phyloP scores from a whole-genome alignment of 1,140 invertebrate species.

The Pachypsylla venusta region DNA sequence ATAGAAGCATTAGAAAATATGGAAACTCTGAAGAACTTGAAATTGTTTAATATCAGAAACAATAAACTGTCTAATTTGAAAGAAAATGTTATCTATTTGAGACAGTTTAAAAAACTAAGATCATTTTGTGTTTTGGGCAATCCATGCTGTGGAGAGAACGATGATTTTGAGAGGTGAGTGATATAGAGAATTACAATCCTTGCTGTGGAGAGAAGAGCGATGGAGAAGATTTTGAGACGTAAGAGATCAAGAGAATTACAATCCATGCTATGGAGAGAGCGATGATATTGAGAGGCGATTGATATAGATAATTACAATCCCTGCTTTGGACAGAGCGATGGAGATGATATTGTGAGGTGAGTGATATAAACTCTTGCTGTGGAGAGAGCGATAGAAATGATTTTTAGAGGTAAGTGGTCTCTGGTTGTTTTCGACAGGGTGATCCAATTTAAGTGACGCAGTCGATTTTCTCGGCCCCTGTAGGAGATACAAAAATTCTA shows the following conservation, averaged over 20 bases:
- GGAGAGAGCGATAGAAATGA: neutral
- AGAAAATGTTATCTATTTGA: neutral
- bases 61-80: neutral
- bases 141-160: neutral
- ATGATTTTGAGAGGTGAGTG: neutral
- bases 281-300: neutral
- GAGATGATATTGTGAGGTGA: too few species aligned
- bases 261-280: neutral
- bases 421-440: too few species aligned
- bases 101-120: neutral
- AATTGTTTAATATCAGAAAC: constrained; percentile 1
- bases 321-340: too few species aligned
- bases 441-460: too few species aligned
- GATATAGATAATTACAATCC: too few species aligned
- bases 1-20: neutral
- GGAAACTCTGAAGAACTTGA: neutral
- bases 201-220: too few species aligned
- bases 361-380: neutral
- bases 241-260: too few species aligned
- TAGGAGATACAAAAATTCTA: too few species aligned
- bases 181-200: too few species aligned
- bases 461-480: too few species aligned
- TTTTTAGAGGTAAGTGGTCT: too few species aligned
- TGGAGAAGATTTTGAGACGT: too few species aligned
- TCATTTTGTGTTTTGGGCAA: neutral